Percentiles rank a stretch among this genome's conserved stretches.
Conservation (phyloP, 2,888 invertebrate genomes). For the Volucella bombylans region DNA sequence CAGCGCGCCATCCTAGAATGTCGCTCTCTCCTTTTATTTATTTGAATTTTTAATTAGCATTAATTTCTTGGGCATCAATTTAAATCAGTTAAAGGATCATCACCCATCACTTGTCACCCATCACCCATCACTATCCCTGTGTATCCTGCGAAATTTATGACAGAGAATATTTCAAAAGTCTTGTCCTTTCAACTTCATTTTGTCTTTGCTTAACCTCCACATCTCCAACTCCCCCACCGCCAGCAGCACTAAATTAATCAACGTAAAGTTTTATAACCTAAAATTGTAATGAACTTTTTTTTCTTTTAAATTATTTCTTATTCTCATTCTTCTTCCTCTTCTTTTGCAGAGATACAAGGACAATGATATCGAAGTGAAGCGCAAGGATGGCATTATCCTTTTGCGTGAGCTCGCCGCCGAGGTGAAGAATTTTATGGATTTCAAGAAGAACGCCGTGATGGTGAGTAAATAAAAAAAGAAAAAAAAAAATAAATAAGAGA, state of each 20-base stretch:
- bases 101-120: conserved; percentile 10
- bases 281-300: conserved; percentile 61
- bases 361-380: conserved; percentile 89
- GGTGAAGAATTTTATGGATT: conserved; percentile 96
- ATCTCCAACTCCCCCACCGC: background rate
- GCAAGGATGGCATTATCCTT: conserved; percentile 92
- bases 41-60: conserved; percentile 65
- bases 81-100: conserved; percentile 62
- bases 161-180: conserved; percentile 34
- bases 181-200: background rate
- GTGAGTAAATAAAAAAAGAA: conserved; percentile 84
- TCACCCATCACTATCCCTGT: conserved; percentile 41
- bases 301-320: background rate
- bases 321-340: conserved; percentile 49
- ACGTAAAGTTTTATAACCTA: conserved; percentile 65
- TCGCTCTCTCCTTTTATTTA: conserved; percentile 25
- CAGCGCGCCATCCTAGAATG: conserved; percentile 12
- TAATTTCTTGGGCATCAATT: conserved; percentile 54
- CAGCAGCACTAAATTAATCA: conserved; percentile 65
- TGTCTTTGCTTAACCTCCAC: too few species aligned
- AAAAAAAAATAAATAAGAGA: background rate
- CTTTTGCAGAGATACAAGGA: conserved; percentile 90
- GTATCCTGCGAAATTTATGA: conserved; percentile 62
- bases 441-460: conserved; percentile 95
- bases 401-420: conserved; percentile 94